Conservation (phyloP, 2,888 invertebrate species). For the Cataglyphis albicans region DNA sequence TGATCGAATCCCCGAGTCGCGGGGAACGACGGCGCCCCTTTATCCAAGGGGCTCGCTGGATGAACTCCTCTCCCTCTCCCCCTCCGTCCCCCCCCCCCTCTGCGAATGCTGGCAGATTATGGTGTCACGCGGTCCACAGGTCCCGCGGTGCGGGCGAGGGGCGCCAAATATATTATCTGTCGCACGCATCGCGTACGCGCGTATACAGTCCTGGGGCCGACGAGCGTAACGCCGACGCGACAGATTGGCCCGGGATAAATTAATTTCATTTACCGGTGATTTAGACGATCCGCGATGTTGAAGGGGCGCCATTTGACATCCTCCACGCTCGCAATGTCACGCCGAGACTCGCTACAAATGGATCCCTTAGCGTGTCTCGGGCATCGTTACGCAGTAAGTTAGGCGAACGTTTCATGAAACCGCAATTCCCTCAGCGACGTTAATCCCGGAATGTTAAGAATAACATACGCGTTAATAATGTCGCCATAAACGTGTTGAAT, state of each 20-base stretch:
- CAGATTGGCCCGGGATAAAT: conserved; percentile 80
- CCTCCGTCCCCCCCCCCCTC: conserved; percentile 45
- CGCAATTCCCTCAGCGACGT: neutral
- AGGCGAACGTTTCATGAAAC: conserved; percentile 7
- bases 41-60: conserved; percentile 71
- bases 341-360: conserved; percentile 36
- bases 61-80: conserved; percentile 67
- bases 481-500: conserved; percentile 2
- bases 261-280: conserved; percentile 80
- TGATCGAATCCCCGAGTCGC: conserved; percentile 73
- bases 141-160: conserved; percentile 57
- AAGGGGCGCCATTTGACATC: conserved; percentile 71
- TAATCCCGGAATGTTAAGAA: conserved; percentile 11
- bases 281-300: conserved; percentile 75
- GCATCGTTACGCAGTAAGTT: conserved; percentile 38
- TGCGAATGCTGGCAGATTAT: conserved; percentile 71
- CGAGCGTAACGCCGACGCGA: conserved; percentile 77
- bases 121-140: conserved; percentile 67
- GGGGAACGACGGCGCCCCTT: conserved; percentile 72
- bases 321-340: conserved; percentile 63
- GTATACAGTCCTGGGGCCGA: conserved; percentile 68
- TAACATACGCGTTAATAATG: neutral
- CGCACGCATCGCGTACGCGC: conserved; percentile 77
- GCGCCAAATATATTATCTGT: conserved; percentile 78
- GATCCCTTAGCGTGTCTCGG: conserved; percentile 41